Percentiles rank a stretch among this genome's conserved stretches.
These are phyloP conservation scores for Bungarus multicinctus DNA, from an alignment of 2,113 vertebrate genomes.

Conservation along the genomic window DNA sequence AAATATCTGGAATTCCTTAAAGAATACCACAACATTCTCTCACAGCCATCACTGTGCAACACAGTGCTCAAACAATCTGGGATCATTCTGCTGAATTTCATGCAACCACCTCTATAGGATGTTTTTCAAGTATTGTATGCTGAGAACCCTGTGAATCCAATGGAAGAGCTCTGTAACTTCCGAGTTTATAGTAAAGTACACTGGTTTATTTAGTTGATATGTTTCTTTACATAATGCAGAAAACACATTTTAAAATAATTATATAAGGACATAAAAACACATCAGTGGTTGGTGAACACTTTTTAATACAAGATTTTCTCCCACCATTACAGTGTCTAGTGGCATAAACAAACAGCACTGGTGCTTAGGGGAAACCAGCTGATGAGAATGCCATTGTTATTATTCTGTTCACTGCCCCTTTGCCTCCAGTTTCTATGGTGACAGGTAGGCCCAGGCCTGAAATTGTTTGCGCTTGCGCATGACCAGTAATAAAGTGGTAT, in stretches of 20 bases:
- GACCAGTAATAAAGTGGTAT: constrained; percentile 48
- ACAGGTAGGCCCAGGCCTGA: constrained; percentile 60
- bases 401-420: constrained; percentile 72
- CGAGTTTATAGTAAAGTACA: constrained; percentile 63
- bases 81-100: neutral
- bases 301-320: constrained; percentile 70
- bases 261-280: constrained; percentile 68
- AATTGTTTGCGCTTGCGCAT: constrained; percentile 38
- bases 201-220: constrained; percentile 69
- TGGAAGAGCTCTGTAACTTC: constrained; percentile 33
- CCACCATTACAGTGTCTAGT: constrained; percentile 69
- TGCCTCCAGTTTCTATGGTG: constrained; percentile 65
- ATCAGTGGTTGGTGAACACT: constrained; percentile 74
- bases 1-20: neutral
- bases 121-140: neutral
- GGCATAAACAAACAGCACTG: constrained; percentile 66
- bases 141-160: neutral
- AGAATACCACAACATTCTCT: neutral
- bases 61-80: neutral
- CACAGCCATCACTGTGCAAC: neutral
- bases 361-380: constrained; percentile 56
- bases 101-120: neutral
- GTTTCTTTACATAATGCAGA: constrained; percentile 70
- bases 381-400: constrained; percentile 64
- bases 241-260: constrained; percentile 71